phyloP scores from a whole-genome alignment of 2,888 invertebrate species.

The Thysanoteuthis rhombus region DNA sequence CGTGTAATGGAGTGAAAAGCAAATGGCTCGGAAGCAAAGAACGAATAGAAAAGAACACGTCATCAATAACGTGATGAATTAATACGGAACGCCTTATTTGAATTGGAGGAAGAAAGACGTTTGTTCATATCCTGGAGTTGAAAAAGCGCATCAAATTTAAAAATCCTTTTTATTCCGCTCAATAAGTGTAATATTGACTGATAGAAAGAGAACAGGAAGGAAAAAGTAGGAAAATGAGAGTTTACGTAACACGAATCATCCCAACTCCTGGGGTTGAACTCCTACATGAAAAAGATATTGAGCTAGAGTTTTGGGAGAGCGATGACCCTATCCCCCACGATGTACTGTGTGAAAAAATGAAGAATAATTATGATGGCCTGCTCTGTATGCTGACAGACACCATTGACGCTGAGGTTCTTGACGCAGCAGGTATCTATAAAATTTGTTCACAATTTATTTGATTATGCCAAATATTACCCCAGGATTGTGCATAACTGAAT shows the following conservation, averaged over 20 bases:
- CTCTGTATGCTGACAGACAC: slow-evolving; percentile 84
- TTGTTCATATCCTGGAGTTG: not conserved
- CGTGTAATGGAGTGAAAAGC: not conserved
- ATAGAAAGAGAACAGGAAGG: not conserved
- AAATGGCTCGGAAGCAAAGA: no score
- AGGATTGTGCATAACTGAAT: no score
- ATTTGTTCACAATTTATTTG: no score
- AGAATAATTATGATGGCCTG: slow-evolving; percentile 77
- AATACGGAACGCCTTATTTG: not conserved
- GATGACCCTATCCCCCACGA: slow-evolving; percentile 68
- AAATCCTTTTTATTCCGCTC: not conserved
- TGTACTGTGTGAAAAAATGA: slow-evolving; percentile 77
- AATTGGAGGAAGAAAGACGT: not conserved
- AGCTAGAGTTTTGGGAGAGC: slow-evolving; percentile 55
- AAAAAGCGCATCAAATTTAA: not conserved
- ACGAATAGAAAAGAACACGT: not conserved
- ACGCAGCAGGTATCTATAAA: slow-evolving; percentile 73
- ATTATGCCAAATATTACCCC: not conserved
- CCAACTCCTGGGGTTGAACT: slow-evolving; percentile 53
- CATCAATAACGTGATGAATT: not conserved
- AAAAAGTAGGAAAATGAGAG: slow-evolving; percentile 31
- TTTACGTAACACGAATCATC: slow-evolving; percentile 60
- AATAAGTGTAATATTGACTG: not conserved
- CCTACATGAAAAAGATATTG: slow-evolving; percentile 45
- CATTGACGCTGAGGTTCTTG: slow-evolving; percentile 81